phyloP scores from a whole-genome alignment of 1,140 invertebrate genomes.

The Caenorhabditis elegans region WBcel235 BX284605.5:20110501-20111000 shows the following conservation, averaged over 20 bases:
- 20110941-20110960: no score
- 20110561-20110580: conserved; percentile 96
- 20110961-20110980: no score
- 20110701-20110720: conserved; percentile 74
- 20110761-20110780: no score
- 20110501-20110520: conserved; percentile 65
- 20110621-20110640: conserved; percentile 79
- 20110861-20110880: conserved; percentile 66
- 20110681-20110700: conserved; percentile 80
- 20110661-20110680: conserved; percentile 81
- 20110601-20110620: conserved; percentile 80
- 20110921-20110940: background rate
- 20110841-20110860: no score
- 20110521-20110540: conserved; percentile 47
- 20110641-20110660: conserved; percentile 91
- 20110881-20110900: no score
- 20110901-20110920: no score
- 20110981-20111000: no score
- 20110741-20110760: no score
- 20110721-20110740: no score
- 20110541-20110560: conserved; percentile 92
- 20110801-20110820: no score
- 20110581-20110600: conserved; percentile 86
- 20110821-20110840: no score
- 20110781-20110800: no score